These are phyloP conservation scores for Corythaeola cristata DNA, from an alignment of 2,113 vertebrate genomes.

Conservation along the genomic window DNA sequence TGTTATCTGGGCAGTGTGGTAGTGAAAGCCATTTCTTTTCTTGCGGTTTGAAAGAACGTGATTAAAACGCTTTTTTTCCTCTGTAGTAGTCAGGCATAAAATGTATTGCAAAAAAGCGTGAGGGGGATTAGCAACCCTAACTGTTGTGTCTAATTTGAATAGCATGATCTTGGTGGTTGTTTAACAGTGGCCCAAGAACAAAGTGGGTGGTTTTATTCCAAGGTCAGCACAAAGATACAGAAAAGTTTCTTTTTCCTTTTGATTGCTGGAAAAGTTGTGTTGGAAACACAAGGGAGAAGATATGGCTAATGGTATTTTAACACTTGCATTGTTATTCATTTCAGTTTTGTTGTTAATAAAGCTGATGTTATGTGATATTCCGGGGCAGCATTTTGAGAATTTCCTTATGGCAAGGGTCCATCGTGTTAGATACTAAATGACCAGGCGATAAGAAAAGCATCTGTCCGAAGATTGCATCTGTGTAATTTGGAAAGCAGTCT, in stretches of 20 bases:
- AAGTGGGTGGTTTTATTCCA: slow-evolving; percentile 25
- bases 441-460: background rate
- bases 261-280: background rate
- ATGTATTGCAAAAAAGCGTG: background rate
- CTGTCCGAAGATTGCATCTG: background rate
- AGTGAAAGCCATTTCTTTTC: background rate
- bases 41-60: background rate
- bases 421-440: background rate
- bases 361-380: background rate
- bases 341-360: background rate
- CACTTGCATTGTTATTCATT: background rate
- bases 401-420: background rate
- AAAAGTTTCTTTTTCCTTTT: background rate
- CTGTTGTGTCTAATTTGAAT: background rate
- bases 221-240: background rate
- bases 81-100: background rate
- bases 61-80: background rate
- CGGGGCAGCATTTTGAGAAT: background rate
- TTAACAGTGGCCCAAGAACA: background rate
- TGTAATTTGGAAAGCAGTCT: background rate
- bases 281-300: background rate
- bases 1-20: background rate
- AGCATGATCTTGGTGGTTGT: background rate
- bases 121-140: background rate
- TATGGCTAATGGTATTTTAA: background rate